These are phyloP conservation scores for Tolypeutes matacus DNA, from an alignment of 2,797 vertebrate species.

Conservation along the genomic window DNA sequence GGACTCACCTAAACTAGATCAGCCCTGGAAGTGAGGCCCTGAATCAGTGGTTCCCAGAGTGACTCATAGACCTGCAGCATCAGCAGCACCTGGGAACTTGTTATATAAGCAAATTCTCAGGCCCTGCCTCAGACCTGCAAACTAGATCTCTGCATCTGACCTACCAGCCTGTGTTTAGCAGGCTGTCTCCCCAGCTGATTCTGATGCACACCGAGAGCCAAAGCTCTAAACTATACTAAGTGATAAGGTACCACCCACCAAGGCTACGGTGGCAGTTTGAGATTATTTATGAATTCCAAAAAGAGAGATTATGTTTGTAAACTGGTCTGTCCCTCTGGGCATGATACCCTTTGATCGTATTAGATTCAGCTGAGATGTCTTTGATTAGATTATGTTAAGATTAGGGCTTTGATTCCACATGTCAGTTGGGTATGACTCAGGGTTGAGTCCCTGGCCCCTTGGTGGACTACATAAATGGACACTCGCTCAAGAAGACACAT, in stretches of 20 bases:
- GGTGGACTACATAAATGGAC: too few relatives aligned
- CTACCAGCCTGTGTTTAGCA: neutral
- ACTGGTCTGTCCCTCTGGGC: too few relatives aligned
- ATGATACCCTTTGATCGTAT: too few relatives aligned
- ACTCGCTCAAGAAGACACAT: too few relatives aligned
- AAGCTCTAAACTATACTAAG: neutral
- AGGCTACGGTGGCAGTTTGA: neutral
- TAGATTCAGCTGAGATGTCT: too few relatives aligned
- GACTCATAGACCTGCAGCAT: neutral
- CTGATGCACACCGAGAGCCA: neutral
- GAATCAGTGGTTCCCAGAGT: neutral
- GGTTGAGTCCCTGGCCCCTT: too few relatives aligned
- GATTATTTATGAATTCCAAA: too few relatives aligned
- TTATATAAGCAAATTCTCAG: neutral
- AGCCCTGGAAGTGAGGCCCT: neutral
- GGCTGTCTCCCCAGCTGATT: neutral
- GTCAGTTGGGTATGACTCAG: too few relatives aligned
- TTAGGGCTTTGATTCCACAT: too few relatives aligned
- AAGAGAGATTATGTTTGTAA: too few relatives aligned
- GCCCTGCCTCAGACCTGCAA: neutral
- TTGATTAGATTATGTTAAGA: too few relatives aligned
- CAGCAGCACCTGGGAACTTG: neutral
- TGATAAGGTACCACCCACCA: neutral
- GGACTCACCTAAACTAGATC: neutral
- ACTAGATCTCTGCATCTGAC: neutral